phyloP scores from a whole-genome alignment of 2,888 invertebrate species.

The Raillietiella orientalis region DNA sequence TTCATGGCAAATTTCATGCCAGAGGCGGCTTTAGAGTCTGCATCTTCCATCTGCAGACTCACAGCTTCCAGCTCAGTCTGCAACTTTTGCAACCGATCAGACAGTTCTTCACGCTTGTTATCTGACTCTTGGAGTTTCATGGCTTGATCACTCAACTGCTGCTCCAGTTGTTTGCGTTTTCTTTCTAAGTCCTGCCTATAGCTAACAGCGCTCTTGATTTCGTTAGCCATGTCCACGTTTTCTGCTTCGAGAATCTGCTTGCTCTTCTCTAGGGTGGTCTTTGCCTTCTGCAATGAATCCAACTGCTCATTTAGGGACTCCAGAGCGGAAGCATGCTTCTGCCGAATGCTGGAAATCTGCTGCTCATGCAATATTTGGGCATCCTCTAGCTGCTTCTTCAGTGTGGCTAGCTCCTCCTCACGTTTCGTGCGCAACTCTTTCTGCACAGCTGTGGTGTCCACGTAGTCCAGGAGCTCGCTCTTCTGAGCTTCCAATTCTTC shows the following conservation, averaged over 20 bases:
- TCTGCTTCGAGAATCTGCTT: conserved; percentile 69
- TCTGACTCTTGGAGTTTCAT: conserved; percentile 11
- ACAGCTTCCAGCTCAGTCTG: conserved; percentile 63
- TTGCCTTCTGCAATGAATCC: conserved; percentile 49
- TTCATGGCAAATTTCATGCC: no score
- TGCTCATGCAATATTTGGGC: conserved; percentile 56
- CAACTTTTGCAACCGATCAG: conserved; percentile 48
- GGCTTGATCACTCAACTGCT: conserved; percentile 34
- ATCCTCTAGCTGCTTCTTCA: conserved; percentile 76
- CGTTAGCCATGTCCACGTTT: conserved; percentile 73
- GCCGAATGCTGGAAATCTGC: conserved; percentile 51
- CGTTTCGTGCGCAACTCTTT: conserved; percentile 81
- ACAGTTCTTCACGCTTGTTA: conserved; percentile 28
- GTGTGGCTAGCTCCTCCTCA: conserved; percentile 64
- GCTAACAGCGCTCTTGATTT: conserved; percentile 53
- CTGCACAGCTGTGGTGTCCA: conserved; percentile 87
- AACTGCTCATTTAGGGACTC: conserved; percentile 64
- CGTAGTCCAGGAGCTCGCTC: conserved; percentile 77
- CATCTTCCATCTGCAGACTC: no score
- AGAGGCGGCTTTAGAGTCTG: no score
- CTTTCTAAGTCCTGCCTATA: conserved; percentile 73
- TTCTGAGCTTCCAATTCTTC: conserved; percentile 89
- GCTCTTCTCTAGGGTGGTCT: conserved; percentile 57
- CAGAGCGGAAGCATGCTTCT: conserved; percentile 68
- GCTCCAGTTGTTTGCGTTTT: conserved; percentile 73